Conservation (phyloP, 1,140 invertebrate species). For the Subanguina moxae region DNA sequence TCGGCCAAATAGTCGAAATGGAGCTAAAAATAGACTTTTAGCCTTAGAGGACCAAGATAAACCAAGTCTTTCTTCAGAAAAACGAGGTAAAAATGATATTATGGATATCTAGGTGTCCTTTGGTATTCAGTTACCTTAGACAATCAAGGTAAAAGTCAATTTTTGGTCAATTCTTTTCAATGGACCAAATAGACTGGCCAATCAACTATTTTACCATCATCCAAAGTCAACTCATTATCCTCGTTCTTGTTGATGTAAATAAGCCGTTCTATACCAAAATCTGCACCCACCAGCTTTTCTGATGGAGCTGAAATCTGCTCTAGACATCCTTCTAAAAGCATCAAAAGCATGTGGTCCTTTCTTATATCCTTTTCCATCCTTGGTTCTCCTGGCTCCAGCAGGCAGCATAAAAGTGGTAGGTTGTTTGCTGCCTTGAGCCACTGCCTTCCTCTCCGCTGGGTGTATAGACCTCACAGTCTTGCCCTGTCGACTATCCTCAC, state of each 20-base stretch:
- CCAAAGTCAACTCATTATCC: too few species aligned
- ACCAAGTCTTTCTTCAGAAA: too few species aligned
- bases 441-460: constrained; percentile 32
- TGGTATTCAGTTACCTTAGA: too few species aligned
- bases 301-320: constrained; percentile 44
- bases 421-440: constrained; percentile 12
- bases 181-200: not conserved
- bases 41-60: too few species aligned
- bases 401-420: constrained; percentile 3
- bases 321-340: constrained; percentile 40
- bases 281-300: constrained; percentile 35
- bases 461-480: constrained; percentile 19
- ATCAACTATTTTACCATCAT: too few species aligned
- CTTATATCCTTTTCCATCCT: not conserved
- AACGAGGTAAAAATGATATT: too few species aligned
- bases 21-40: too few species aligned
- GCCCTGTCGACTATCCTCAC: constrained; percentile 38
- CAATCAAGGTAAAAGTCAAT: too few species aligned
- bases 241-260: not conserved
- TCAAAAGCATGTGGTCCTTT: constrained; percentile 37
- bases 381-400: not conserved
- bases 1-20: too few species aligned
- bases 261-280: not conserved
- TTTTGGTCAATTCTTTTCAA: too few species aligned
- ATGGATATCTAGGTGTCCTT: too few species aligned